A percentile compares a stretch with the other conserved stretches of the same genome.
Conservation (phyloP, 2,797 vertebrate genomes). For the Poeciliopsis turneri region DNA sequence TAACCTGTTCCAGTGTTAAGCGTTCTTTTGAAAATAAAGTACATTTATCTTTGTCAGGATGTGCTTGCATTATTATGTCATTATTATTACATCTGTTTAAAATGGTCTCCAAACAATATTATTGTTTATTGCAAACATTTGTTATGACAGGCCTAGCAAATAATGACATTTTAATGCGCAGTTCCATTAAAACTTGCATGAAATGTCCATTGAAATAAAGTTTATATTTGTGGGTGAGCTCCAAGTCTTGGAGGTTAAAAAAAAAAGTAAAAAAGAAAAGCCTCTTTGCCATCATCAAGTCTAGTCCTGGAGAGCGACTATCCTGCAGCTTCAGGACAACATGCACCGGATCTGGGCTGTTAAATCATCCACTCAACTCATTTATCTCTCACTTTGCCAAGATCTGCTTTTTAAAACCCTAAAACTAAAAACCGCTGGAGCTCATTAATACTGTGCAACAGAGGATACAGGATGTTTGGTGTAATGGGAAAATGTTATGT, state of each 20-base stretch:
- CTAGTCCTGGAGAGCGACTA: neutral
- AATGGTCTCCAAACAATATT: no score
- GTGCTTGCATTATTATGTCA: no score
- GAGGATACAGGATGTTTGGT: neutral
- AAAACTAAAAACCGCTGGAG: neutral
- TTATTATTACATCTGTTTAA: no score
- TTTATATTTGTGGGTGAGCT: neutral
- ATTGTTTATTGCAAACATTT: no score
- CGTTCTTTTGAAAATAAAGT: neutral
- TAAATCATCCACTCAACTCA: neutral
- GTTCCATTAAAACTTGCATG: no score
- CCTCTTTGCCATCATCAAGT: neutral
- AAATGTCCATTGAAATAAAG: no score
- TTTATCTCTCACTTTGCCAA: neutral
- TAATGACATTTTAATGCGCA: no score
- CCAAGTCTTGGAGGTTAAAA: neutral
- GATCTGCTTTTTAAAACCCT: neutral
- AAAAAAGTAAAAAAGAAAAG: neutral
- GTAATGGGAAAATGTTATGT: no score
- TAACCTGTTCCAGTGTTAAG: neutral
- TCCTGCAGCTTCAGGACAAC: neutral
- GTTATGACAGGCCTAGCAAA: no score
- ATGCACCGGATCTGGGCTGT: neutral
- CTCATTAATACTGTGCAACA: neutral
- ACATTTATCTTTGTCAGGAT: neutral